Evolutionary conservation across 1,140 invertebrate species (phyloP), one percentile per base, ranked within the genome.

Genomic region (Dryas iulia): DNA sequence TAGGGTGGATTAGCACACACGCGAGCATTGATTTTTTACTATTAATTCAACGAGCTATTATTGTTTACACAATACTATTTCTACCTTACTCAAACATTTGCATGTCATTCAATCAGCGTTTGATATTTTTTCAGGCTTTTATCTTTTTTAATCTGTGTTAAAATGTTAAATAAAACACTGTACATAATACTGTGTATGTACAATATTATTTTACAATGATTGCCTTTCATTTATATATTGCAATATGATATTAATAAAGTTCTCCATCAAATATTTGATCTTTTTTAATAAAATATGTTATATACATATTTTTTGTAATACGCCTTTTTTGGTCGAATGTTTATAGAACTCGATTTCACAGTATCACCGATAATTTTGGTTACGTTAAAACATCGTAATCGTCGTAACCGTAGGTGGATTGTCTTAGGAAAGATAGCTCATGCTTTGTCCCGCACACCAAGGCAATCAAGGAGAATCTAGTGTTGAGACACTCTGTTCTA

Each of bases 121-220:
- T 26, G 23, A 52, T 61, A 61, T 61, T 61, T 61, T 60, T 61
- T 39, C 59, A 61, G 35, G 12, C 7, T 28, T 35, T 39, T 59
- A 39, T 14, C 33, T 39, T 39, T 39, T 39, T 39, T 39, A 61
- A 18, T 47, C 39, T 61, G 21, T 28, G 25, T 35, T 24, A 60
- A 39, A 60, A 39, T 24, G 23, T 28, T 47, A 24, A 59, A 59
- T 23, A 35, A 24, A 35, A 61, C 6, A 60, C 12, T 12, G 21
- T 3, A 35, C 12, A 8, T 39, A 39, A 39, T 39, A 39, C n/a
- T 39, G n/a, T 39, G 14, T 12, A 39, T 39, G 33, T 39, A 33
- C 33, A 39, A 39, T 39, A 39, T 39, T 39, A 39, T 39, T 39
- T 6, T 39, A 39, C 33, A 39, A 39, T 14, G n/a, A 39, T 39